Base-by-base conservation (phyloP, 1,140 invertebrate genomes). In the Drosophila punjabiensis region DNA sequence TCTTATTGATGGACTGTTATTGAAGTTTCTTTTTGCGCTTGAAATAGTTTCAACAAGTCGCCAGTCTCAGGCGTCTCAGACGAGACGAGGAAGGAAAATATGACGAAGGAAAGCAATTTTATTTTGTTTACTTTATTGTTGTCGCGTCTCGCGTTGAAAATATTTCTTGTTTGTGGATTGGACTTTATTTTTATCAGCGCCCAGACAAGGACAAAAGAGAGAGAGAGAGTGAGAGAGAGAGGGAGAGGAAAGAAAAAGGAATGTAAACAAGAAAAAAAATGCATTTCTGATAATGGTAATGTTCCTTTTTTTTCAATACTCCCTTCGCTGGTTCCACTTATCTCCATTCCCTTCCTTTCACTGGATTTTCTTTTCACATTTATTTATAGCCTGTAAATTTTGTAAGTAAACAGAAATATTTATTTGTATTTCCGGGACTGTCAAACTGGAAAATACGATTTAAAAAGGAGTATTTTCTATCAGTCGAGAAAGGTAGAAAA, bases 371-470 rank as follows among this genome's bases (percentile, higher is more conserved):
- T 68, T 66, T 55, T 35, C 24, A n/a, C 18, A 61, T 70, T 87
- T 87, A 83, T 89, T 87, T 87, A 87, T 84, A 70, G 85, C 65
- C 59, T 89, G 81, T 87, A 84, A 78, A 87, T 89, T 89, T 84
- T 48, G 58, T 61, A 56, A 71, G 77, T 84, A 87, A 88, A 81
- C 80, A 81, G 28, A 50, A 70, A 45, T 55, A 35, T 64, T 78
- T 79, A 73, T 86, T 87, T 87, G 76, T 76, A 71, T 81, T 81
- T 85, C 74, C 78, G 82, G 73, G 59, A 79, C 58, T 81, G 77
- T 70, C 64, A 55, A 11, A 62, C 35, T 0, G 33, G 41, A 50
- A 71, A 61, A 60, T 20, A 24, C 16, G 5, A 61, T 32, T 18
- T 10, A 35, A 55, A 65, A 61, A 74, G 30, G 18, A 69, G 50